A percentile compares a stretch with the other conserved stretches of the same genome.
Evolutionary conservation across 2,113 vertebrate species (phyloP).

Genomic region (Cervus canadensis): DNA sequence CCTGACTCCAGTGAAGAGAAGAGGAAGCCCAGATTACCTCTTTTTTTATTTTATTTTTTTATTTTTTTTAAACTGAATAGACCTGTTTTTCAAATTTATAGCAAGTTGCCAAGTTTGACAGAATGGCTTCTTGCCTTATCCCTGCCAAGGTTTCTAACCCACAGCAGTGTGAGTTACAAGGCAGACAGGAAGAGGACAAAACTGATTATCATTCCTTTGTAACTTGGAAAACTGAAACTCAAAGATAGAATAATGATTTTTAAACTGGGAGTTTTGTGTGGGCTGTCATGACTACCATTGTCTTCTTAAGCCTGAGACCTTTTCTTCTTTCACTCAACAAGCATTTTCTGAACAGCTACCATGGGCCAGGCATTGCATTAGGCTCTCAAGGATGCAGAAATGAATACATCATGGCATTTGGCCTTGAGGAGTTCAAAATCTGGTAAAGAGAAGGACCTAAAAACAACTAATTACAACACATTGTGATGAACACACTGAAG

Average conservation of each 20-base stretch:
- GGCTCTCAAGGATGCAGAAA: neutral
- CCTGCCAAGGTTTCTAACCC: conserved; percentile 27
- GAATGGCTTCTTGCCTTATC: conserved; percentile 8
- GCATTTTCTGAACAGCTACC: neutral
- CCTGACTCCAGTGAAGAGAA: neutral
- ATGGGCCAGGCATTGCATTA: neutral
- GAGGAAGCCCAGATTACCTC: neutral
- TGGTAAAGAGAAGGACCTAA: neutral
- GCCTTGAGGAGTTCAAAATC: neutral
- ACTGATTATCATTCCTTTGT: neutral
- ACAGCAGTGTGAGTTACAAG: neutral
- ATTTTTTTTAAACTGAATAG: neutral
- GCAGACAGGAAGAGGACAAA: neutral
- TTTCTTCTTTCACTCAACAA: neutral
- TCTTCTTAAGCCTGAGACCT: neutral
- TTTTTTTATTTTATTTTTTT: neutral
- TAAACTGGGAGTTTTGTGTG: neutral
- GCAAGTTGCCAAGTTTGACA: conserved; percentile 36
- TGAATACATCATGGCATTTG: neutral
- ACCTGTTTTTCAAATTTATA: conserved; percentile 32
- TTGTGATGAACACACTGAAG: neutral
- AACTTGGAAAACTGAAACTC: neutral
- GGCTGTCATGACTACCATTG: neutral
- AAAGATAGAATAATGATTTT: neutral
- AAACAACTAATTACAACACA: neutral